Percentiles rank a stretch among this genome's conserved stretches.
These are phyloP conservation scores for Leuciscus idus DNA, from an alignment of 2,113 vertebrate genomes.

Conservation along the genomic window DNA sequence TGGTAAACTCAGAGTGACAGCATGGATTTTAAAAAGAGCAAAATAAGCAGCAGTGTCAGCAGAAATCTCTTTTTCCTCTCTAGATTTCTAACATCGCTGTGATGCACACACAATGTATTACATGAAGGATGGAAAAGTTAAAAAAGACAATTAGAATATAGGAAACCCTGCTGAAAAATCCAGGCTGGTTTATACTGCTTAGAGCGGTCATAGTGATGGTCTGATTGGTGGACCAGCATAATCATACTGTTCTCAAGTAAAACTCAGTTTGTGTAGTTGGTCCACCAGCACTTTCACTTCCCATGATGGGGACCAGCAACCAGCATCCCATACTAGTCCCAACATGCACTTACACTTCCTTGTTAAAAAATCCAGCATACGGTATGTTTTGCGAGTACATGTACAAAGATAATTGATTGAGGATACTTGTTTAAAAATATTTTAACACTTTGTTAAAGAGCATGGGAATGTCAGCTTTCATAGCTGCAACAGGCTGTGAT, in stretches of 20 bases:
- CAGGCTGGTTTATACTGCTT: no score
- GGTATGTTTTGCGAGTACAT: no score
- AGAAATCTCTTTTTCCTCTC: background rate
- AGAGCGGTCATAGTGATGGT: no score
- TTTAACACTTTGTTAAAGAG: background rate
- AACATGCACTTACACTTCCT: no score
- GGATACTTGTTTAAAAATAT: background rate
- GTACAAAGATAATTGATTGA: background rate
- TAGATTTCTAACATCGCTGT: constrained; percentile 17
- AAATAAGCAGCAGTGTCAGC: constrained; percentile 20
- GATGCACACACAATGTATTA: constrained; percentile 13
- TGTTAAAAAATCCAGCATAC: no score
- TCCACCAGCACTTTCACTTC: no score
- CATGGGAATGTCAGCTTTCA: background rate
- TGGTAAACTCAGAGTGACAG: constrained; percentile 46
- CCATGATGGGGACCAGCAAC: no score
- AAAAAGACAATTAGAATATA: background rate
- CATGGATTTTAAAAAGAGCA: constrained; percentile 26
- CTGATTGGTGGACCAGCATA: no score
- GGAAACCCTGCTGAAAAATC: no score
- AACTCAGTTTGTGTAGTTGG: no score
- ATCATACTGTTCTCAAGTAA: no score
- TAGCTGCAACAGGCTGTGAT: background rate
- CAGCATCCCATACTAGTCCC: no score
- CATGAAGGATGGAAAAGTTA: background rate